Evolutionary conservation across 2,888 invertebrate genomes (phyloP), one percentile per base, ranked within the genome.

Genomic region (Leptothorax acervorum): DNA sequence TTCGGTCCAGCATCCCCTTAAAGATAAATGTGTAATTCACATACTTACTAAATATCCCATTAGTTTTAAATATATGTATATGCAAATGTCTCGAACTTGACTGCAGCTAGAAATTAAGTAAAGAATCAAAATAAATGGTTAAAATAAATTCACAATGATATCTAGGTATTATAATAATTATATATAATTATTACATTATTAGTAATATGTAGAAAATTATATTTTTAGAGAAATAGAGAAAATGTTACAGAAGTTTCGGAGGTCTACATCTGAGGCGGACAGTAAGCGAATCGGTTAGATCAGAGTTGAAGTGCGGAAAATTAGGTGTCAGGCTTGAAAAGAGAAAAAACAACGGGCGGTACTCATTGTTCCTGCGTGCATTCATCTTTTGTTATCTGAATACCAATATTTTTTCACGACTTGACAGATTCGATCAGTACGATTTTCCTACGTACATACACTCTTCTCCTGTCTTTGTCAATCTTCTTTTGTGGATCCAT

Each of bases 291-390:
- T 89, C 90, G 85, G 89, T 89, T 86, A 89, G 90, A 92, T 92
- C 91, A 91, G 89, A 89, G 91, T 89, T 87, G 92, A 91, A 91
- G 91, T 89, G 92, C 92, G 92, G 92, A 89, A 92, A 92, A 92
- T 92, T 92, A 91, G 92, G 89, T 92, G 92, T 92, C 92, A 90
- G 65, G 89, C 81, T 85, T 86, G 73, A 75, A 75, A 55, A 65
- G 70, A 86, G 84, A 85, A 85, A 89, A 89, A 88, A 87, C 88
- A 90, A 88, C 85, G 81, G 66, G 31, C 70, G 84, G 63, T 70
- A 57, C 88, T 92, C 90, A 87, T 90, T 91, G 91, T 88, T 86
- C 88, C 87, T 71, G 78, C 23, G 23, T 87, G 89, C 88, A 88
- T 90, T 90, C 87, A 87, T 89, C 88, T 85, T 78, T 86, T 86